Evolutionary conservation across 2,797 vertebrate genomes (phyloP), one percentile per base, ranked within the genome.

Genomic region (Furcifer pardalis): DNA sequence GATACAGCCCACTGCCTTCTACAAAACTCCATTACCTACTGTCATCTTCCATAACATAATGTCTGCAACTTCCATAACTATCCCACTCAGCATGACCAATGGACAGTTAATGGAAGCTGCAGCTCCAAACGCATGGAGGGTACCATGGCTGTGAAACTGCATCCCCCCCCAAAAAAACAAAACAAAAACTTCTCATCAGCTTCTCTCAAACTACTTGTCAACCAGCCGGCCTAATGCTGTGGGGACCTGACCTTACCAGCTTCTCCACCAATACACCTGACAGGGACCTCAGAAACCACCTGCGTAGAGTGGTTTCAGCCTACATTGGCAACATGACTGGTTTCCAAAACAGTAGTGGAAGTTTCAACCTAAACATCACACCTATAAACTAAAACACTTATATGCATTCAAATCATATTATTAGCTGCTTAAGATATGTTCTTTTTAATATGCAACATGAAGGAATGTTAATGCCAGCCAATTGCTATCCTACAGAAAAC

Each of bases 401-500:
- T 21, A 23, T 60, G 17, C 37, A 44, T 81, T 73, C 66, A 59
- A 63, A 73, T 46, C 12, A 23, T 23, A 35, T 44, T 77, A 37
- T 37, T 60, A 60, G 49, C 65, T 27, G 62, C 75, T 27, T 27
- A 32, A 77, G 40, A 30, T 19, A 77, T 69, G 63, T 19, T 3
- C 30, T 52, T 77, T 72, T 52, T 42, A 81, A 77, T 37, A 85
- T 17, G 52, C 69, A 82, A 72, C 42, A 32, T 27, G 17, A 65
- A 79, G 68, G 68, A 82, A 81, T 49, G 46, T 77, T 69, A 77
- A 82, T 62, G 66, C 62, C 32, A 71, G 23, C 62, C 71, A 82
- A 44, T 71, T 52, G 63, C 62, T 62, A 42, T 65, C 65, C 74
- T 69, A 49, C 74, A 77, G 82, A 84, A 84, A 77, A 77, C 30